These are phyloP conservation scores for Clusia tigrina DNA, from an alignment of 2,888 invertebrate genomes.

Conservation along the genomic window DNA sequence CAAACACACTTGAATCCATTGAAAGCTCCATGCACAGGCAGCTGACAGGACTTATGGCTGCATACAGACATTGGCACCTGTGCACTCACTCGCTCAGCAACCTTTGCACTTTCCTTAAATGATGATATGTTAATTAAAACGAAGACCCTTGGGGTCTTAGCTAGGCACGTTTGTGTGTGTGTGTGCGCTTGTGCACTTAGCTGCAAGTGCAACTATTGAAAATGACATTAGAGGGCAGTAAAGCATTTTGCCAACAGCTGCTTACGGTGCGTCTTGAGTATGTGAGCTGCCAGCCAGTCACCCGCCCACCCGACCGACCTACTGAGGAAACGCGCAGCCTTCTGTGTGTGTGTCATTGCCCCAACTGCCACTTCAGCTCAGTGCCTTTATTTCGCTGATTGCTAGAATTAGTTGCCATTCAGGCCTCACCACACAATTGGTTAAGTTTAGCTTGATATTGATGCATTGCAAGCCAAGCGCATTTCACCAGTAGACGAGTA, in stretches of 20 bases:
- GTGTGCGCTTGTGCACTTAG: not conserved
- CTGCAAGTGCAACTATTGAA: not conserved
- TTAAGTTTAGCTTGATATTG: too few species aligned
- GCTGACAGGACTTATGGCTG: too few species aligned
- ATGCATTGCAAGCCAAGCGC: too few species aligned
- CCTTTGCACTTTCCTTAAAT: slow-evolving; percentile 1
- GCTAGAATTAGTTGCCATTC: too few species aligned
- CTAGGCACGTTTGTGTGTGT: not conserved
- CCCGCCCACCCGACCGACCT: not conserved
- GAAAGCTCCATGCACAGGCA: too few species aligned
- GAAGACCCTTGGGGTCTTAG: not conserved
- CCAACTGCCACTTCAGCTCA: not conserved
- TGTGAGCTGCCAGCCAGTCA: not conserved
- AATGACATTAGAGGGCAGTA: slow-evolving; percentile 5
- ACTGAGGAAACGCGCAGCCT: too few species aligned
- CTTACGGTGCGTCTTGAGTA: not conserved
- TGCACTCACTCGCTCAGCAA: too few species aligned
- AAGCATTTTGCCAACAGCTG: slow-evolving; percentile 3
- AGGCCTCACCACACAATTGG: not conserved
- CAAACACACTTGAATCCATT: too few species aligned
- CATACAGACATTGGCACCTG: too few species aligned
- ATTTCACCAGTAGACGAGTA: too few species aligned
- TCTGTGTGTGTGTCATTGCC: too few species aligned
- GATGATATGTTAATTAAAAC: slow-evolving; percentile 15
- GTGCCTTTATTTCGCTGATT: too few species aligned